Evolutionary conservation across 2,113 vertebrate genomes (phyloP).

Genomic region (rat (Rattus norvegicus)): DNA sequence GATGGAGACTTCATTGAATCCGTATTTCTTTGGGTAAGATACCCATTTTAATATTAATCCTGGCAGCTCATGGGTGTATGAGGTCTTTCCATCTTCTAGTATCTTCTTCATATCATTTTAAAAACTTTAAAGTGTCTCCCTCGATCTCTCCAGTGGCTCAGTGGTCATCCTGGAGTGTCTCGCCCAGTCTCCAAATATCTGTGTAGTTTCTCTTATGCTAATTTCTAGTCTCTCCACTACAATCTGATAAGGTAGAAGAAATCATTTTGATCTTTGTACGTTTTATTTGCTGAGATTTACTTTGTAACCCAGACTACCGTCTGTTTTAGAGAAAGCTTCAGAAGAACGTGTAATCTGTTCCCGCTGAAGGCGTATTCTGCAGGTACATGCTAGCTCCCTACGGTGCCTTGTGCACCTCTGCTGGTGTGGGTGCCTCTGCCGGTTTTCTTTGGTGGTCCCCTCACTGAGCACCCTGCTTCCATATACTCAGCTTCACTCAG

Average conservation of each 20-base stretch:
- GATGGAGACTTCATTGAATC: not conserved
- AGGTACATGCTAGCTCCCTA: not conserved
- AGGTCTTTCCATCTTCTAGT: not conserved
- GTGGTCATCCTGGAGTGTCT: not conserved
- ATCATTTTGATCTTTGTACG: not conserved
- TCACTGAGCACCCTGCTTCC: not conserved
- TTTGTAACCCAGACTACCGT: not conserved
- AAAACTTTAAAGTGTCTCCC: not conserved
- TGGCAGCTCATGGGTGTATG: not conserved
- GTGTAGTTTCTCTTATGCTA: not conserved
- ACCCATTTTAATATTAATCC: not conserved
- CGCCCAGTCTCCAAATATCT: not conserved
- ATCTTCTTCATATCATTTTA: not conserved
- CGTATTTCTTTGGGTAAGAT: not conserved
- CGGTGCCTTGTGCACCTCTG: not conserved
- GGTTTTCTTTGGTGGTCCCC: not conserved
- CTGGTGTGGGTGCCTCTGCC: not conserved
- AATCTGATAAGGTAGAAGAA: not conserved
- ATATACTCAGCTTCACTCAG: too few species aligned
- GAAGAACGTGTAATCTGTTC: not conserved
- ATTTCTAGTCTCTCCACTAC: not conserved
- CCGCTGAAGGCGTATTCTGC: not conserved
- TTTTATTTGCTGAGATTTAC: not conserved
- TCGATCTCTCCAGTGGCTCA: not conserved
- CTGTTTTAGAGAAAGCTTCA: not conserved